Evolutionary conservation across 2,113 vertebrate species (phyloP).

Genomic region (Ammospiza caudacuta): DNA sequence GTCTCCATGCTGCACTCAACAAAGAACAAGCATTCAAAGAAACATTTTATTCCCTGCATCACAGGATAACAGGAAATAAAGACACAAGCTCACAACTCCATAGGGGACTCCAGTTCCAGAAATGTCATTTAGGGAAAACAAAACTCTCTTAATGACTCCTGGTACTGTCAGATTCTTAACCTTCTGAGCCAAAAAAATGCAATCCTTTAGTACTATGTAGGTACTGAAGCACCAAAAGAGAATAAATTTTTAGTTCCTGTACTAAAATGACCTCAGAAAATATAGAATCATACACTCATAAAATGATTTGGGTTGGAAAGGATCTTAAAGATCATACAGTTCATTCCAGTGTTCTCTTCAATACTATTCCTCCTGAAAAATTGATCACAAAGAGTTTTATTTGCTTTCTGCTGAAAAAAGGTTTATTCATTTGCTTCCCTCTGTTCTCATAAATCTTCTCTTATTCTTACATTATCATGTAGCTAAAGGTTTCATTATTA

Average conservation of each 20-base stretch:
- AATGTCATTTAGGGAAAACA: neutral
- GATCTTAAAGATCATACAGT: neutral
- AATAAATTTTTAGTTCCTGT: neutral
- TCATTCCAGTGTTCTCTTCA: neutral
- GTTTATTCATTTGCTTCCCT: neutral
- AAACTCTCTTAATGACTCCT: neutral
- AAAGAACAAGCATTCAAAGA: constrained; percentile 50
- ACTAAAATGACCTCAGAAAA: neutral
- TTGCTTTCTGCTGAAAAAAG: neutral
- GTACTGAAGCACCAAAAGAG: neutral
- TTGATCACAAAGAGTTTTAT: neutral
- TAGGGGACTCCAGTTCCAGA: neutral
- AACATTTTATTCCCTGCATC: constrained; percentile 42
- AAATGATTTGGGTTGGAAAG: neutral
- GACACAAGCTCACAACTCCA: constrained; percentile 8
- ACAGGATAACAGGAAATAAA: constrained; percentile 27
- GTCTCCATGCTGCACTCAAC: neutral
- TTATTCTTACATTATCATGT: neutral
- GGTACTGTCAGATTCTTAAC: neutral
- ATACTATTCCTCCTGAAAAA: neutral
- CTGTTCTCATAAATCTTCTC: neutral
- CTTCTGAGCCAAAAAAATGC: neutral
- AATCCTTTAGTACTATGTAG: neutral
- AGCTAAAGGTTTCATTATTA: neutral
- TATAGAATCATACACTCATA: neutral